Base-by-base conservation (phyloP, 2,888 invertebrate species). In the Agriopis marginaria region DNA sequence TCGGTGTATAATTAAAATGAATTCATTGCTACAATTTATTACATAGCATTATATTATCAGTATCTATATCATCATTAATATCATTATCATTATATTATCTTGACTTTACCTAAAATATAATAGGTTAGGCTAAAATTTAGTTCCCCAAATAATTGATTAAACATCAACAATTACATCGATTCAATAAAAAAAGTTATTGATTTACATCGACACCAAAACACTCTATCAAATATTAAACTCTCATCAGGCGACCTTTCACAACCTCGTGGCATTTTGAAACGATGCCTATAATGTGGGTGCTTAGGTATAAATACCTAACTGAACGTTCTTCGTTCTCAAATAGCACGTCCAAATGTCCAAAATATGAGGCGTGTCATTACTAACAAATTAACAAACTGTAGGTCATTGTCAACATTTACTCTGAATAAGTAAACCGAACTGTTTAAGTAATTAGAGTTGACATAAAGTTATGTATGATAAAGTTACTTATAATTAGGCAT, bases 391-490 rank as follows among this genome's bases (percentile, higher is more conserved):
- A 14, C 55, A 40, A 42, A 9, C 11, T 7, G 9, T 17, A 14
- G 55, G 55, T 42, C 55, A 55, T 55, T 55, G 40, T 9, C n/a
- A 55, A n/a, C 40, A 55, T 32, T 55, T 55, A 55, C n/a, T 40
- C 39, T 53, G 54, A 40, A 39, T 55, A 3, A 5, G 10, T 55
- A 39, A 40, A 39, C 12, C n/a, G 9, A 12, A n/a, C 54, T 8
- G 23, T 51, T 55, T 40, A 55, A 3, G n/a, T 40, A 55, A 55
- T 53, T 53, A 40, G n/a, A 40, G 39, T 55, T 40, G 2, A 55
- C 8, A 0, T 55, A n/a, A 11, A 53, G 17, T 53, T 53, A 10
- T 39, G n/a, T n/a, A n/a, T n/a, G n/a, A 53, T 12, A 39, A 12
- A 11, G 14, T n/a, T 50, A 47, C 11, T 12, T n/a, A n/a, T 44